Percentiles rank a stretch among this genome's conserved stretches.
Evolutionary conservation across 2,797 vertebrate genomes (phyloP).

Genomic region (Channa striata): DNA sequence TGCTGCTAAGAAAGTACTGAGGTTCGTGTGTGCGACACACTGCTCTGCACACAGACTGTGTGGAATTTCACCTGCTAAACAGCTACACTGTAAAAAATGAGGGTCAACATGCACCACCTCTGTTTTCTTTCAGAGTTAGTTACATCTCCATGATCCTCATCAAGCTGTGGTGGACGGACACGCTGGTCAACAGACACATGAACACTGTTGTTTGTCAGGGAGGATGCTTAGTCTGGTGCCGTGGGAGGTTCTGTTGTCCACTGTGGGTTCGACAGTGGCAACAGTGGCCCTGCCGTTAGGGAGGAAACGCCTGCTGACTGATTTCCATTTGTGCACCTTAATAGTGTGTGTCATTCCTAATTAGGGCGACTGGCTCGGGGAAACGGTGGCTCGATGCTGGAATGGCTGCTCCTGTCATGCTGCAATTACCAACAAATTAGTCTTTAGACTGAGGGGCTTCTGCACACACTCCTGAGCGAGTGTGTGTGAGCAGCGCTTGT

Average conservation of each 20-base stretch:
- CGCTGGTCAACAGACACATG: no score
- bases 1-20: no score
- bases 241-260: conserved; percentile 29
- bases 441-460: conserved; percentile 74
- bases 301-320: conserved; percentile 54
- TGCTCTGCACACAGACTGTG: no score
- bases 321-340: conserved; percentile 75
- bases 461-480: conserved; percentile 26
- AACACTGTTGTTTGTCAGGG: neutral
- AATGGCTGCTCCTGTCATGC: conserved; percentile 77
- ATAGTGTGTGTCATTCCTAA: conserved; percentile 79
- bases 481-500: conserved; percentile 10
- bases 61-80: no score
- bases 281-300: neutral
- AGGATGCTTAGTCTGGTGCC: conserved; percentile 4
- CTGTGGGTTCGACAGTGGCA: conserved; percentile 1
- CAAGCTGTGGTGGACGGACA: no score
- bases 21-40: no score
- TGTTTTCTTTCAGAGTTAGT: no score
- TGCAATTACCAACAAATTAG: conserved; percentile 85
- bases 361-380: conserved; percentile 72
- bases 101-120: no score
- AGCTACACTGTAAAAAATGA: no score
- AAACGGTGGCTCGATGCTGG: conserved; percentile 68
- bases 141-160: no score